A percentile compares a stretch with the other conserved stretches of the same genome.
Conservation (phyloP, 2,113 vertebrate genomes). For the Rafetus swinhoei region DNA sequence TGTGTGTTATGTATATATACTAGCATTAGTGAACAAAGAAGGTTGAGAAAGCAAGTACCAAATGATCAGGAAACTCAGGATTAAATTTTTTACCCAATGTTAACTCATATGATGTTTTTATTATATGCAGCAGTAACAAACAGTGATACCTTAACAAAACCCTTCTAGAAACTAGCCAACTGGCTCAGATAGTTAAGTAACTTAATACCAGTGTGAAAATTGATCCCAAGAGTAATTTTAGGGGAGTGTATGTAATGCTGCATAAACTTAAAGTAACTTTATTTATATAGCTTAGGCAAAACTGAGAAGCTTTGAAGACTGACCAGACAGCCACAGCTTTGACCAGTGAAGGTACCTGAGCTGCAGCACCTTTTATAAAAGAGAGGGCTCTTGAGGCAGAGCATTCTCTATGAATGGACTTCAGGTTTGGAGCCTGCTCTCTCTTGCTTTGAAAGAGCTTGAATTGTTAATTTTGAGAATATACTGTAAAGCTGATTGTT, state of each 20-base stretch:
- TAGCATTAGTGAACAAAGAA: conserved; percentile 18
- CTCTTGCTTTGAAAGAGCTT: not conserved
- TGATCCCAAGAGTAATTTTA: not conserved
- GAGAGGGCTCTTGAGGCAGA: not conserved
- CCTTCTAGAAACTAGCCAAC: not conserved
- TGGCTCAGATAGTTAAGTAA: not conserved
- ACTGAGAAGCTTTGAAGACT: not conserved
- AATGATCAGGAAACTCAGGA: not conserved
- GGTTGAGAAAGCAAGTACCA: not conserved
- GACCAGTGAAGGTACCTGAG: not conserved
- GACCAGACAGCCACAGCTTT: not conserved
- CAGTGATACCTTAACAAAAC: not conserved
- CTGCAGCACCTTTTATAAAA: not conserved
- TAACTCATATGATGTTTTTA: not conserved
- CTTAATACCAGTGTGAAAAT: not conserved
- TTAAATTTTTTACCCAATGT: not conserved
- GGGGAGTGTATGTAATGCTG: not conserved
- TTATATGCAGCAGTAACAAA: not conserved
- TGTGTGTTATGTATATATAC: not conserved
- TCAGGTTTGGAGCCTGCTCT: not conserved
- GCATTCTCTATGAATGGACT: not conserved
- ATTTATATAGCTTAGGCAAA: not conserved
- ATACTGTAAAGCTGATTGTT: not conserved
- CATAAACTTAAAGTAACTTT: not conserved
- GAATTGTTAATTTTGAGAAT: not conserved